Percentiles rank a stretch among this genome's conserved stretches.
phyloP scores from a whole-genome alignment of 1,140 invertebrate species.

The Ladona fulva region DNA sequence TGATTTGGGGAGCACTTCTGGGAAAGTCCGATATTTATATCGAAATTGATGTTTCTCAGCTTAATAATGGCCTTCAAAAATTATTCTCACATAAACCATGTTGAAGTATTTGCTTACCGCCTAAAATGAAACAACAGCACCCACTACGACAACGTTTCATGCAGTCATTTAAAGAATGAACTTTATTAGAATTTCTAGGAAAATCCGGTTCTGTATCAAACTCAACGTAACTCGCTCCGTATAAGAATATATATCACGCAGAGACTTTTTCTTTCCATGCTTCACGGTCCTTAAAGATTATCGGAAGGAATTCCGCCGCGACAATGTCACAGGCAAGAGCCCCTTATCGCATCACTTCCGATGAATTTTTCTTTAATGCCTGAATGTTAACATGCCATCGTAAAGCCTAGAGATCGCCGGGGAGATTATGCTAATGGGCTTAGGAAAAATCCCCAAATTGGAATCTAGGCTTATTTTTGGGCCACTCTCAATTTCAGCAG shows the following conservation, averaged over 20 bases:
- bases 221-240: not conserved
- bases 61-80: too few species aligned
- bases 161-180: too few species aligned
- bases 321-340: not conserved
- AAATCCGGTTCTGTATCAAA: too few species aligned
- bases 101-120: too few species aligned
- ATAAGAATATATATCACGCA: not conserved
- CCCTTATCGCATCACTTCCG: not conserved
- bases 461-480: not conserved
- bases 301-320: not conserved
- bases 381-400: not conserved
- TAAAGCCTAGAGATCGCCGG: not conserved
- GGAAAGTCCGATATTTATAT: too few species aligned
- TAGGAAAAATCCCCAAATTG: not conserved
- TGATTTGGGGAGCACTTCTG: too few species aligned
- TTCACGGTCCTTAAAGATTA: not conserved
- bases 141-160: too few species aligned
- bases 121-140: too few species aligned
- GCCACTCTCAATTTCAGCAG: not conserved
- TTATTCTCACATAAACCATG: too few species aligned
- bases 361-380: slow-evolving; percentile 1
- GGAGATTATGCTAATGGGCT: not conserved
- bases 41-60: too few species aligned
- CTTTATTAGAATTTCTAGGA: too few species aligned
- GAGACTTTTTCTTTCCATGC: not conserved